These are phyloP conservation scores for Coryphaenoides rupestris DNA, from an alignment of 2,113 vertebrate species.

Conservation along the genomic window DNA sequence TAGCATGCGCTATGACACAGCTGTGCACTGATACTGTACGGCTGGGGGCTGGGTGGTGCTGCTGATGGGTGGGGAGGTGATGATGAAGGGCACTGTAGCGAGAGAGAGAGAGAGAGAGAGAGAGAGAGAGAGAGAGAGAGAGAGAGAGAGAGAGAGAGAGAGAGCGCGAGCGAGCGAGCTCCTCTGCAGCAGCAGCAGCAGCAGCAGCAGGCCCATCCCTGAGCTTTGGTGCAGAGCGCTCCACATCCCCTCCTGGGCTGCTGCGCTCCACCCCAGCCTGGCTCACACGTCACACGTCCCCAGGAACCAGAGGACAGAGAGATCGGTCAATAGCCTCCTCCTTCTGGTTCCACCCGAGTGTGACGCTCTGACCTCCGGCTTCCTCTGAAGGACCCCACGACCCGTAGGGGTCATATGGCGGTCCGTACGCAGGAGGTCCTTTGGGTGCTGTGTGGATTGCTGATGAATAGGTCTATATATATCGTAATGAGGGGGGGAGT, in stretches of 20 bases:
- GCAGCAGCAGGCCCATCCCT: slow-evolving; percentile 63
- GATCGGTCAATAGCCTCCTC: slow-evolving; percentile 7
- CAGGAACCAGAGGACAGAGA: slow-evolving; percentile 1
- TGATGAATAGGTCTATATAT: slow-evolving; percentile 39
- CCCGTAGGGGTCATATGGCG: slow-evolving; percentile 22
- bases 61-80: neutral
- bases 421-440: neutral
- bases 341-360: slow-evolving; percentile 2
- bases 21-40: neutral
- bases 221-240: slow-evolving; percentile 62
- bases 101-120: no score
- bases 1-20: no score
- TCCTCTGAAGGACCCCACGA: neutral
- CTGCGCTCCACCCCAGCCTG: slow-evolving; percentile 41
- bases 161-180: slow-evolving; percentile 27
- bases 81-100: neutral
- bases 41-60: neutral
- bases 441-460: slow-evolving; percentile 8
- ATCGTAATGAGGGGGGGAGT: slow-evolving; percentile 24
- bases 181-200: slow-evolving; percentile 68
- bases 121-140: slow-evolving; percentile 22
- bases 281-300: slow-evolving; percentile 31
- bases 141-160: slow-evolving; percentile 26
- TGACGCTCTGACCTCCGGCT: neutral
- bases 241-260: slow-evolving; percentile 54